Base-by-base conservation (phyloP, 2,888 invertebrate species). In the Drosophila meridiana region DNA sequence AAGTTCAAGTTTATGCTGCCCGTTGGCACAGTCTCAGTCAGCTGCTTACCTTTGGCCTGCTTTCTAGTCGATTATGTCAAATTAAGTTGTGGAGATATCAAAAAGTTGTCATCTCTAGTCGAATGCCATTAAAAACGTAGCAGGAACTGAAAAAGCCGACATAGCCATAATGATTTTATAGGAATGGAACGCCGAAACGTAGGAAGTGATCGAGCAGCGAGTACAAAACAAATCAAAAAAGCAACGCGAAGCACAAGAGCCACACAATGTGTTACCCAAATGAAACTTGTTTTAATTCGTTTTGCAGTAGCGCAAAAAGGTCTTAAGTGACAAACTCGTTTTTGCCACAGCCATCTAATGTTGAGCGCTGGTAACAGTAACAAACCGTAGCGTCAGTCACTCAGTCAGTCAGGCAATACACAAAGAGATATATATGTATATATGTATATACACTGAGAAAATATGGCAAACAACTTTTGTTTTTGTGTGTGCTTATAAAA, bases 381-480 rank as follows among this genome's bases (percentile, higher is more conserved):
- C 74, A 69, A 32, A 34, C 47, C 60, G 63, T 48, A 62, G 14
- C 60, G 64, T 57, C 77, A 73, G 61, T 66, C 69, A 67, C n/a
- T 73, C 69, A 76, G 61, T 76, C 76, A 64, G 38, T 68, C 76
- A 66, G 50, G 9, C 68, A 56, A 20, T 36, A 63, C 8, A 50
- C 71, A 73, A 53, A 58, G 40, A 42, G 30, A 42, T n/a, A 62
- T 43, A 67, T 32, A 57, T 71, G 52, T 47, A 42, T 42, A 42
- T 7, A 42, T n/a, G n/a, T 38, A 38, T 38, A 38, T 48, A 67
- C 45, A 57, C 73, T 76, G 74, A 77, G 82, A 80, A 84, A 85
- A 85, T 87, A 87, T 87, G 83, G 85, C 85, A 72, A 86, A 85
- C 88, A 83, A 78, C 86, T 83, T 88, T 87, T 87, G 86, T 82